Conservation (phyloP, 2,797 vertebrate species). For the Naso thynnoides region DNA sequence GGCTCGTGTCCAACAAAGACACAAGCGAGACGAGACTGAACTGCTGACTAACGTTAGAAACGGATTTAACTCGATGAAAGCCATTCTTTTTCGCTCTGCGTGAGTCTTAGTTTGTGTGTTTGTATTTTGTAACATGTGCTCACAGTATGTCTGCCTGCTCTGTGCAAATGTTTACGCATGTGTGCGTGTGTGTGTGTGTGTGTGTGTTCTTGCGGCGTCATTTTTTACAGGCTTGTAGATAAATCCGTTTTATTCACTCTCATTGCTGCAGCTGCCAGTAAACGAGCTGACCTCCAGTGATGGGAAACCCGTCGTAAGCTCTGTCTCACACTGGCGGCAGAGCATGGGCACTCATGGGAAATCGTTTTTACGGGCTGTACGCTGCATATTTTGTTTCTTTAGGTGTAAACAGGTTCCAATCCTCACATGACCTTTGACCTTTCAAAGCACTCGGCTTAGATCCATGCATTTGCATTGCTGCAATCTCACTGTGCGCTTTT, state of each 20-base stretch:
- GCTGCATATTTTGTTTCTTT: slow-evolving; percentile 24
- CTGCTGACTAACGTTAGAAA: slow-evolving; percentile 38
- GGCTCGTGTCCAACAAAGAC: slow-evolving; percentile 22
- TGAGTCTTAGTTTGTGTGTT: slow-evolving; percentile 31
- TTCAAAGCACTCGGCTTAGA: neutral
- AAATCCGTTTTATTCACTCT: slow-evolving; percentile 49
- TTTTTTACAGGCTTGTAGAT: slow-evolving; percentile 50
- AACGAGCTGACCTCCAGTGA: slow-evolving; percentile 38
- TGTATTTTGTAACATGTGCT: slow-evolving; percentile 20
- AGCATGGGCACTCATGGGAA: slow-evolving; percentile 43
- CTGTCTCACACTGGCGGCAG: slow-evolving; percentile 21
- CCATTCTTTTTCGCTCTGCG: neutral
- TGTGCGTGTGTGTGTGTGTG: too few relatives aligned
- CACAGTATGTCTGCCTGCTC: slow-evolving; percentile 11
- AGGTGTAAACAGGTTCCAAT: slow-evolving; percentile 44
- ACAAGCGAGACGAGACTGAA: slow-evolving; percentile 45
- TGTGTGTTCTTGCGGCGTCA: slow-evolving; percentile 25
- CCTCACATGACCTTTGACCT: slow-evolving; percentile 30
- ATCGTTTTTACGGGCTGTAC: slow-evolving; percentile 38
- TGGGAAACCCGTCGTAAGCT: slow-evolving; percentile 48
- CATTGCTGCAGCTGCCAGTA: slow-evolving; percentile 48
- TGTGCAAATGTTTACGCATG: slow-evolving; percentile 56
- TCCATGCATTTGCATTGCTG: neutral
- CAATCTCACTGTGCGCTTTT: neutral
- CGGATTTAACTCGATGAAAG: slow-evolving; percentile 30